These are phyloP conservation scores for Pseudopodoces humilis DNA, from an alignment of 2,113 vertebrate genomes.

Conservation along the genomic window DNA sequence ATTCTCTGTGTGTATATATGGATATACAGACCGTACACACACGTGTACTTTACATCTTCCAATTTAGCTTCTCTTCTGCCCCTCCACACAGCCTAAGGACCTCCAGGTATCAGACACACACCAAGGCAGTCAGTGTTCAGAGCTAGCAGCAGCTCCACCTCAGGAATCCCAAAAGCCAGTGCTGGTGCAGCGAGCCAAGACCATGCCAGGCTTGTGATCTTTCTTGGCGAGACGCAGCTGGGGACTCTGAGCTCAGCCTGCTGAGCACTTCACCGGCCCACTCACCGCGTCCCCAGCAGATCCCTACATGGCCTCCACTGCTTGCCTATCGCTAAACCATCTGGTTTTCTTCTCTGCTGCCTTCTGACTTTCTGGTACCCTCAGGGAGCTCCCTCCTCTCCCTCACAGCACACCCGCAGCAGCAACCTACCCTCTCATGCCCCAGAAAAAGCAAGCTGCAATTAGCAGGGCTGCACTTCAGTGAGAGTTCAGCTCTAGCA, in stretches of 20 bases:
- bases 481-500: background rate
- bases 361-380: constrained; percentile 28
- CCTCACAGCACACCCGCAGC: background rate
- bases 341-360: background rate
- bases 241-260: constrained; percentile 52
- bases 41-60: background rate
- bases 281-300: constrained; percentile 23
- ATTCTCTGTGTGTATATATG: background rate
- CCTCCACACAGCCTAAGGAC: background rate
- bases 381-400: background rate
- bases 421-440: background rate
- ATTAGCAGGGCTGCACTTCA: background rate
- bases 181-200: constrained; percentile 11
- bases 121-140: background rate
- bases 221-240: constrained; percentile 28
- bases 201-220: background rate
- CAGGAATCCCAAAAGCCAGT: background rate
- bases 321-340: background rate
- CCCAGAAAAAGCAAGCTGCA: background rate
- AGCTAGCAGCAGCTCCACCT: background rate
- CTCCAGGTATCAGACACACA: background rate
- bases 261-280: constrained; percentile 59
- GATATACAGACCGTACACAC: fast-evolving
- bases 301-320: background rate
- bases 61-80: background rate